Conservation (phyloP, 1,140 invertebrate genomes). For the Steinernema khuongi region DNA sequence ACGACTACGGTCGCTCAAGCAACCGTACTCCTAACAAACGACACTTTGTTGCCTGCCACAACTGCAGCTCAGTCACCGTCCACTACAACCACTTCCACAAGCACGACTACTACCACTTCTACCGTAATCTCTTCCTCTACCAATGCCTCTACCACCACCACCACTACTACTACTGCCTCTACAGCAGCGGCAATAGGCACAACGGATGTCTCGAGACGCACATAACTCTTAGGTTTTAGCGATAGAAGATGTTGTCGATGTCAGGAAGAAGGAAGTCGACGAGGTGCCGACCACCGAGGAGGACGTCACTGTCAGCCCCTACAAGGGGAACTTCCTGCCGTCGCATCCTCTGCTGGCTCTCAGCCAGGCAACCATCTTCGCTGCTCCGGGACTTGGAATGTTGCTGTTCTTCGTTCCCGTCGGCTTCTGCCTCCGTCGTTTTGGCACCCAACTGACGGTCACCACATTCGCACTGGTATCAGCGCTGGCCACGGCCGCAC, state of each 20-base stretch:
- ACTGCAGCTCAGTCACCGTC: too few relatives aligned
- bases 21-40: neutral
- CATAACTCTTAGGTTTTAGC: slow-evolving; percentile 13
- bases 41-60: neutral
- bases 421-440: slow-evolving; percentile 1
- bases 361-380: slow-evolving; percentile 15
- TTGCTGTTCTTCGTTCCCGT: neutral
- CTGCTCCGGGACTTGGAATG: slow-evolving; percentile 30
- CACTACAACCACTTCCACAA: too few relatives aligned
- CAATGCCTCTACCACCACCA: neutral
- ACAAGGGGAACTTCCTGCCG: neutral
- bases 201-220: slow-evolving; percentile 11
- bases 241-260: slow-evolving; percentile 19
- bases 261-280: slow-evolving; percentile 20
- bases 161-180: slow-evolving; percentile 16
- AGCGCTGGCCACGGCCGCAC: neutral
- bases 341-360: neutral
- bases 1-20: neutral
- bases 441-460: slow-evolving; percentile 21
- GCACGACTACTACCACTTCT: neutral
- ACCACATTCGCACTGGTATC: slow-evolving; percentile 17
- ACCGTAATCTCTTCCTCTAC: neutral
- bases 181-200: slow-evolving; percentile 12
- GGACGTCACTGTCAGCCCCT: neutral
- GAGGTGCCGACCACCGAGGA: neutral